Conservation (phyloP, 2,113 vertebrate genomes). For the Gorilla gorilla region DNA sequence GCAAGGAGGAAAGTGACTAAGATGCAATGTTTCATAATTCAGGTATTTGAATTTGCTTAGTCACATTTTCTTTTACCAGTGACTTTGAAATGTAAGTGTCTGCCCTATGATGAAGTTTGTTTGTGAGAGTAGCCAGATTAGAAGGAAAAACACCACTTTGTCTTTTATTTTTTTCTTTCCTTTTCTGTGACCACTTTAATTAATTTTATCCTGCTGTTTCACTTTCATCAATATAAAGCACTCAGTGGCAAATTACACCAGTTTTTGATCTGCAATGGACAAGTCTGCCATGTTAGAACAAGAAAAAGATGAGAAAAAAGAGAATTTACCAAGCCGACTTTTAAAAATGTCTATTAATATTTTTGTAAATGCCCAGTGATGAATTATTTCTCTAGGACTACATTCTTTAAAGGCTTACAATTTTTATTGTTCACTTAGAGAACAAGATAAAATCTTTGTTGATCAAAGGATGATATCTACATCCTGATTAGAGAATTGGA, state of each 20-base stretch:
- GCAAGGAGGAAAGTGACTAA: constrained; percentile 56
- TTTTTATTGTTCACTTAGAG: constrained; percentile 31
- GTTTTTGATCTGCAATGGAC: constrained; percentile 58
- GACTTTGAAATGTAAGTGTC: constrained; percentile 57
- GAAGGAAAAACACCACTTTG: background rate
- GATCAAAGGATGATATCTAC: background rate
- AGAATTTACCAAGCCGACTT: background rate
- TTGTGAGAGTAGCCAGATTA: background rate
- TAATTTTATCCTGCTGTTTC: constrained; percentile 41
- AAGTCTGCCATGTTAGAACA: constrained; percentile 16
- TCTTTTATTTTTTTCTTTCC: constrained; percentile 53
- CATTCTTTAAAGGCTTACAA: constrained; percentile 36
- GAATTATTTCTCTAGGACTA: background rate
- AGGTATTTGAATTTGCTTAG: constrained; percentile 62
- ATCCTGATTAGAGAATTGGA: background rate
- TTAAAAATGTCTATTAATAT: background rate
- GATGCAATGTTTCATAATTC: constrained; percentile 57
- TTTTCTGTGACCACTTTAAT: constrained; percentile 38
- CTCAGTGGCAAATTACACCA: constrained; percentile 28
- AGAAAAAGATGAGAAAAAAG: background rate
- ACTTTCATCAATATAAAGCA: constrained; percentile 39
- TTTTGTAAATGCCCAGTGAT: background rate
- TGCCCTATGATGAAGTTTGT: background rate
- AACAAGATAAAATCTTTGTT: background rate
- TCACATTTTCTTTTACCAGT: constrained; percentile 51